Evolutionary conservation across 2,888 invertebrate species (phyloP), one percentile per base, ranked within the genome.

Genomic region (Aspidapion aeneum): DNA sequence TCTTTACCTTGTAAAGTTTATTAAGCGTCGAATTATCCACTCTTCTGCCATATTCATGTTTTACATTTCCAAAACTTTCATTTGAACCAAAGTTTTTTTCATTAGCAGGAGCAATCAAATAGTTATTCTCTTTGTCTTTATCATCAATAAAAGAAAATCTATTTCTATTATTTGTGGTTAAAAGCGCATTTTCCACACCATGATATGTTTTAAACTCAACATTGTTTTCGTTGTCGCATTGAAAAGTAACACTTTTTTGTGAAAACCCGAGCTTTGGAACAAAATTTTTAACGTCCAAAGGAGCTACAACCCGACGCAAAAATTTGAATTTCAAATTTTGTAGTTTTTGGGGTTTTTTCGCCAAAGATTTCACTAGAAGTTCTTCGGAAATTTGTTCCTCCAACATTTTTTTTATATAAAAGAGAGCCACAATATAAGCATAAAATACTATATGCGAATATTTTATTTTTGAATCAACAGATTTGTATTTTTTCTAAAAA

Each of bases 121-220:
- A 35, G 12, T 35, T 35, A 12, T 35, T 35, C 12, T 35, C 35
- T 12, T 35, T 35, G 12, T 35, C 35, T 12, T 20, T 60, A 3
- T 20, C 60, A 18, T 65, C 65, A 18, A 65, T 65, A 60, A 57
- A 65, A 17, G 55, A 22, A n/a, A 65, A 49, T 2, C 51, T 60
- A 3, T 57, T 54, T 3, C 35, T 52, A 19, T 35, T 18, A 17
- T 49, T n/a, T 1, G n/a, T 1, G 1, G 50, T 12, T 1, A 51
- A 22, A 19, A 65, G 20, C 18, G 63, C 63, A 18, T 62, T 63
- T 55, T 66, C 66, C 22, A 69, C 51, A 18, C 66, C 64, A 22
- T 49, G n/a, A 58, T 51, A 58, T 18, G 22, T 5, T 3, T 63
- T 22, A 21, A 50, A 35, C 35, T 35, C 12, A 35, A 35, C 12